Evolutionary conservation across 1,140 invertebrate species (phyloP), one percentile per base, ranked within the genome.

Genomic region (Tigriopus japonicus): DNA sequence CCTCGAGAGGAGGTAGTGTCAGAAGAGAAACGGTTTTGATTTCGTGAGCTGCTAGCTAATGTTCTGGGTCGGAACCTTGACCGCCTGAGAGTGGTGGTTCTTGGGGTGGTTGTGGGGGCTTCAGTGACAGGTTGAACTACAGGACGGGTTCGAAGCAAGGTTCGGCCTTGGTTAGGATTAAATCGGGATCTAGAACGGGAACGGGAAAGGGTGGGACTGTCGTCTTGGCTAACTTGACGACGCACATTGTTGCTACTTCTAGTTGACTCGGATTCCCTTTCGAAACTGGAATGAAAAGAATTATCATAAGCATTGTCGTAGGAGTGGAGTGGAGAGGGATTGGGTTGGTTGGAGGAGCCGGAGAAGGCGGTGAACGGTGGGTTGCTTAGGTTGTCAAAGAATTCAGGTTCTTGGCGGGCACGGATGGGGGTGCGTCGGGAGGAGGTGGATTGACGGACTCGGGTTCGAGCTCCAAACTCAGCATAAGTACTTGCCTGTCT

Each of bases 381-480:
- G 35, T 54, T 54, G 52, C 17, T 21, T 10, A 17, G 15, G 45
- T 51, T 3, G 45, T 17, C 15, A 21, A 51, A 51, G 21, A 17
- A 51, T 10, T 51, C 15, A 51, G 45, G 45, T 51, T 51, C 28
- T 35, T 35, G 28, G 28, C 28, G 28, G 28, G 28, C 28, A 35
- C 28, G 28, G 28, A 35, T 35, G 28, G 28, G 19, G 58, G 58
- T 10, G 19, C 45, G 42, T 35, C 42, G 42, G 15, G 43, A 53
- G 51, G 51, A 61, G 21, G 28, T 55, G 59, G 59, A 17, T 60
- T 60, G 58, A 10, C 58, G 58, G n/a, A 15, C 42, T 15, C 45
- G 42, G 43, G 59, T 61, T n/a, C 59, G 49, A 23, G 59, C 14
- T 41, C 59, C 59, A 55, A 55, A 61, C 17, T 60, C 58, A 52